Evolutionary conservation across 1,140 invertebrate genomes (phyloP), one percentile per base, ranked within the genome.

Genomic region (Trissolcus basalis): DNA sequence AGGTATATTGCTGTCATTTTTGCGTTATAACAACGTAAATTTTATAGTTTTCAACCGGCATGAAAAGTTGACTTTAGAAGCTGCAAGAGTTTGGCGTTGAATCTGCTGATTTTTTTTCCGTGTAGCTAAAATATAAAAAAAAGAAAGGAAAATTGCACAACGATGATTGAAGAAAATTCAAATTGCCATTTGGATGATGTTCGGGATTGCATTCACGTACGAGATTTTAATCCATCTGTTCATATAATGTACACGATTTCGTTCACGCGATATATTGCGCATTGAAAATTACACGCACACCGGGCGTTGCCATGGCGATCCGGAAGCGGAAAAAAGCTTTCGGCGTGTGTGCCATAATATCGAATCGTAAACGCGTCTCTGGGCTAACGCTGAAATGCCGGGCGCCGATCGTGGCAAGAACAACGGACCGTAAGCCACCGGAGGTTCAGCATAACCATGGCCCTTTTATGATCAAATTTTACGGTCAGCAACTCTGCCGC

Each of bases 211-310:
- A 16, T 39, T 64, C 59, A 65, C 65, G 72, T 59, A 33, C 53
- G 64, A 59, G 59, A 69, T 68, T 75, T 74, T 45, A 68, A 74
- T 74, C 63, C 71, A 51, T 43, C 41, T 55, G 51, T 63, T 71
- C 67, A 35, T 47, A 41, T 77, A 71, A 68, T 63, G 61, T 50
- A 51, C 56, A 45, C 41, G 61, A 71, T 77, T 77, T 61, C 58
- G 68, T 63, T 58, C 32, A 55, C 39, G 48, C 63, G 61, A 77
- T 71, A 63, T 60, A 71, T 77, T 49, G 51, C 50, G 63, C 53
- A 70, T 68, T 67, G 74, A 63, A 77, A 77, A 77, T 77, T 71
- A 71, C 68, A 58, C 74, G 61, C 58, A 32, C 35, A 77, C 39
- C 16, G 55, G 55, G 60, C 60, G 73, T 77, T 67, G 67, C 67